Base-by-base conservation (phyloP, 2,797 vertebrate genomes). In the Bovichtus variegatus region DNA sequence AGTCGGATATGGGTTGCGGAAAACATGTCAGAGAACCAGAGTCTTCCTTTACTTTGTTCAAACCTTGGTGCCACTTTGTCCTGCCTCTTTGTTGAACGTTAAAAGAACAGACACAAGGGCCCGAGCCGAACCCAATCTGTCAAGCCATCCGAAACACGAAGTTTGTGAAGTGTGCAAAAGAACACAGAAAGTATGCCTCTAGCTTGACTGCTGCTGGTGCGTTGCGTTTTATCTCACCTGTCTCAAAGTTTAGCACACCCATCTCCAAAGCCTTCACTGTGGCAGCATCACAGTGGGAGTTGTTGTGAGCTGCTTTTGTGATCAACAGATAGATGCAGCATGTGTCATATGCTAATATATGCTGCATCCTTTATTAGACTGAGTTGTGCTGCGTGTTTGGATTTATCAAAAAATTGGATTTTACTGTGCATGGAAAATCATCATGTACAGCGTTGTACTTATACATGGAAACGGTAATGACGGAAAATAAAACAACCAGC, bases 81-180 rank as follows among this genome's bases (percentile, higher is more conserved):
- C 80, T 76, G 80, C 41, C 25, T 60, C 81, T 91, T 88, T 82
- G 83, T 83, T 72, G 63, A 89, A 87, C 83, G 82, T 89, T 78
- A 87, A 91, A 87, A 84, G 76, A 79, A 80, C 71, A 86, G 87
- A 87, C 79, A 63, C 71, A 69, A 53, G 76, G 78, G 83, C 76
- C 83, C 81, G 74, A 49, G 81, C 84, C 85, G 92, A 93, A 92
- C 91, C 87, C 89, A 94, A 94, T 94, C 93, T 95, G 92, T 95
- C 94, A 93, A 92, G 69, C 57, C 78, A 79, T 87, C 80, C 61
- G 43, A 68, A 87, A 80, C 67, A 64, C 64, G 80, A 81, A 88
- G 76, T 89, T 91, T 92, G 68, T 87, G 78, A 91, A 91, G 92
- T 66, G 80, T 80, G 78, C 57, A 70, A 54, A 74, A 88, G 75